phyloP scores from a whole-genome alignment of 2,113 vertebrate species.

The Emydura subglobosa region DNA sequence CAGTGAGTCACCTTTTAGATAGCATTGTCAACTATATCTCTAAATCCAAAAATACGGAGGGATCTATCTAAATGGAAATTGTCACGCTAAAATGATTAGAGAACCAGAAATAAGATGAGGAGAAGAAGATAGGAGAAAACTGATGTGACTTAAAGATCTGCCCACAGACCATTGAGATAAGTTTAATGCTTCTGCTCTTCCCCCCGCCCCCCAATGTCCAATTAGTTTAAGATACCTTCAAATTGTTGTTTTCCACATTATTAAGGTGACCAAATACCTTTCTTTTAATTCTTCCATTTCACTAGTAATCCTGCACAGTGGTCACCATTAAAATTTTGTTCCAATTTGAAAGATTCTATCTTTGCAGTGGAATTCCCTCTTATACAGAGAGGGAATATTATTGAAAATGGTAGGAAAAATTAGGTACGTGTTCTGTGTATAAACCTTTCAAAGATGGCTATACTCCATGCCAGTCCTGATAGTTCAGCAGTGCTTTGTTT shows the following conservation, averaged over 20 bases:
- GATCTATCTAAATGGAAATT: not conserved
- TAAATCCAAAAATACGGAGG: not conserved
- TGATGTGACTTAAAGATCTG: not conserved
- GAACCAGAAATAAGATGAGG: not conserved
- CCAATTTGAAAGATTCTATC: not conserved
- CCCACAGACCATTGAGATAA: not conserved
- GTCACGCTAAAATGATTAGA: not conserved
- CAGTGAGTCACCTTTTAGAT: not conserved
- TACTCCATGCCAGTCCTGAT: not conserved
- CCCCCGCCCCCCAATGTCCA: not conserved
- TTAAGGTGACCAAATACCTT: not conserved
- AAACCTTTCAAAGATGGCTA: not conserved
- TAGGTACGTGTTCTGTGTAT: not conserved
- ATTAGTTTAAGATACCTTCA: not conserved
- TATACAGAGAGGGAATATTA: not conserved
- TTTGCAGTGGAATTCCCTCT: not conserved
- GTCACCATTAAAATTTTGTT: not conserved
- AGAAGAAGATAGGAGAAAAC: not conserved
- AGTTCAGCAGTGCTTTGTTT: rapidly evolving
- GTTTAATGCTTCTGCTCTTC: not conserved
- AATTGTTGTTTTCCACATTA: not conserved
- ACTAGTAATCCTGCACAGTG: not conserved
- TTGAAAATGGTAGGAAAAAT: not conserved
- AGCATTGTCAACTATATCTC: not conserved
- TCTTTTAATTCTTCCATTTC: not conserved